Evolutionary conservation across 2,113 vertebrate species (phyloP).

Genomic region (Rafetus swinhoei): DNA sequence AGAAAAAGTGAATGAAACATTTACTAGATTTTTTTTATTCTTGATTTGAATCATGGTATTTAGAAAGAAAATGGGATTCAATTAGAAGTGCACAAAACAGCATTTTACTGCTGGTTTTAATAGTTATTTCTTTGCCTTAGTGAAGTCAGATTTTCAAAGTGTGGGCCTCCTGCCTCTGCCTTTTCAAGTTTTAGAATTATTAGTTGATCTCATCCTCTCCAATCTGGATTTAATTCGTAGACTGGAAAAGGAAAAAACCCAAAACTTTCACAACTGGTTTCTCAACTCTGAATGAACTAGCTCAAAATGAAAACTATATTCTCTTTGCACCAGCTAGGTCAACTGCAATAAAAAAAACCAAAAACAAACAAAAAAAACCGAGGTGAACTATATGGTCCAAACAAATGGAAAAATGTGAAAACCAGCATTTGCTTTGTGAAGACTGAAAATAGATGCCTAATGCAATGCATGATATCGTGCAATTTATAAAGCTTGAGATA

Average conservation of each 20-base stretch:
- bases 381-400: not conserved
- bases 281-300: not conserved
- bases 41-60: not conserved
- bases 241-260: not conserved
- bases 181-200: not conserved
- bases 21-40: not conserved
- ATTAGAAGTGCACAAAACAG: not conserved
- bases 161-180: not conserved
- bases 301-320: not conserved
- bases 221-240: not conserved
- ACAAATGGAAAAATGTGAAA: not conserved
- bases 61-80: not conserved
- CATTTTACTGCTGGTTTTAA: not conserved
- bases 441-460: not conserved
- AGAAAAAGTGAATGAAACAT: not conserved
- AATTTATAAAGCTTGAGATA: not conserved
- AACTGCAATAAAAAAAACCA: not conserved
- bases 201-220: not conserved
- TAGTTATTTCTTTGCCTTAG: not conserved
- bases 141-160: not conserved
- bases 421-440: not conserved
- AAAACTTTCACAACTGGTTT: not conserved
- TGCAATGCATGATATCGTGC: not conserved
- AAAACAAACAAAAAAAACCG: too few relatives aligned
- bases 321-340: rapidly evolving